phyloP scores from a whole-genome alignment of 2,113 vertebrate species.

The Myotis yumanensis region DNA sequence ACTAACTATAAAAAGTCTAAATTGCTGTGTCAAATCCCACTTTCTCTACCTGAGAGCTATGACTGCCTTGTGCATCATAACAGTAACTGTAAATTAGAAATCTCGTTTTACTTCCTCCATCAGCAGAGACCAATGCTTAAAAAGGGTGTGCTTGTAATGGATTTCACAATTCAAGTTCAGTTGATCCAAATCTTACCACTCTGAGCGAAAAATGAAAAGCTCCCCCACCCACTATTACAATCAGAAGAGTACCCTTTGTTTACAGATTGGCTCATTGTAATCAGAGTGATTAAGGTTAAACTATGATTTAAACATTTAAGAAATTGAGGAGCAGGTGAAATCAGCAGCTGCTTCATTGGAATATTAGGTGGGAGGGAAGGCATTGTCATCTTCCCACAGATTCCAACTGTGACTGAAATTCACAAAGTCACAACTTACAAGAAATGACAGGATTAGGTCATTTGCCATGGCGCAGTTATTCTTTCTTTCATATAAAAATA shows the following conservation, averaged over 20 bases:
- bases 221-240: constrained; percentile 52
- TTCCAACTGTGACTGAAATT: background rate
- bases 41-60: constrained; percentile 52
- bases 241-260: background rate
- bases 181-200: constrained; percentile 36
- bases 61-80: constrained; percentile 39
- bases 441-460: background rate
- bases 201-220: constrained; percentile 64
- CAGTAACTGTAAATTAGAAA: constrained; percentile 61
- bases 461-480: background rate
- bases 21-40: constrained; percentile 63
- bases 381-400: background rate
- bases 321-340: background rate
- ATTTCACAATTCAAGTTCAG: constrained; percentile 74
- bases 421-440: background rate
- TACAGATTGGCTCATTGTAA: background rate
- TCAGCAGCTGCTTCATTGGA: background rate
- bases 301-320: background rate
- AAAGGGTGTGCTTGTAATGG: background rate
- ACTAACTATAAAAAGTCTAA: constrained; percentile 65
- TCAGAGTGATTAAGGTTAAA: background rate
- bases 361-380: background rate
- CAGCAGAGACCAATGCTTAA: constrained; percentile 60
- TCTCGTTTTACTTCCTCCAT: constrained; percentile 64
- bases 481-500: background rate